Base-by-base conservation (phyloP, 2,888 invertebrate genomes). In the Cataglyphis albicans region DNA sequence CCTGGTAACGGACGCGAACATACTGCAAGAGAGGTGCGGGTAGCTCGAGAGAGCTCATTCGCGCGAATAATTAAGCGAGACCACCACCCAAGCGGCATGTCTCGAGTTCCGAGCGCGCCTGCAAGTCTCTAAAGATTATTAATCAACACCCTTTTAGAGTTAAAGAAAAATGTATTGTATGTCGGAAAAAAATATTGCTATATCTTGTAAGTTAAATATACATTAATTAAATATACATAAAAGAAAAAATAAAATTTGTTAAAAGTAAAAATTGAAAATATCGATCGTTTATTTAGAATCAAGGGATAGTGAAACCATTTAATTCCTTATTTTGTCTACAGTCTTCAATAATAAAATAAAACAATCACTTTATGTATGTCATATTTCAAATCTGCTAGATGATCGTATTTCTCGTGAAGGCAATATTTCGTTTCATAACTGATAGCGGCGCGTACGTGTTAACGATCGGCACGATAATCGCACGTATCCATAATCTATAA, bases 31-130 rank as follows among this genome's bases (percentile, higher is more conserved):
- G 38, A 81, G 63, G 48, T 35, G 74, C 35, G 73, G 48, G 41
- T 73, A 65, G 65, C 64, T 48, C 32, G 18, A 74, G 18, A 72
- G 73, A 59, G 29, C 35, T 64, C 38, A 59, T 81, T 87, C 86
- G 73, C 63, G 83, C 81, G 90, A 90, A 91, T 91, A 92, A 91
- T 92, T 92, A 92, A 87, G 86, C 84, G 83, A 65, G 89, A 61
- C 84, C 90, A 89, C 91, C 91, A 91, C 90, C 90, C 91, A 92
- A 83, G 89, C 86, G 84, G 89, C 85, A 83, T 89, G 85, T 91
- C 87, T 88, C 81, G 84, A 86, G 87, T 85, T 86, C 80, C 87
- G 72, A 83, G 88, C 82, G 76, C 84, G 74, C 80, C 89, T 90
- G 85, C 81, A 80, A 7, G 83, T 85, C 86, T 70, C 78, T 65